phyloP scores from a whole-genome alignment of 2,888 invertebrate genomes.

The Eupithecia insigniata region DNA sequence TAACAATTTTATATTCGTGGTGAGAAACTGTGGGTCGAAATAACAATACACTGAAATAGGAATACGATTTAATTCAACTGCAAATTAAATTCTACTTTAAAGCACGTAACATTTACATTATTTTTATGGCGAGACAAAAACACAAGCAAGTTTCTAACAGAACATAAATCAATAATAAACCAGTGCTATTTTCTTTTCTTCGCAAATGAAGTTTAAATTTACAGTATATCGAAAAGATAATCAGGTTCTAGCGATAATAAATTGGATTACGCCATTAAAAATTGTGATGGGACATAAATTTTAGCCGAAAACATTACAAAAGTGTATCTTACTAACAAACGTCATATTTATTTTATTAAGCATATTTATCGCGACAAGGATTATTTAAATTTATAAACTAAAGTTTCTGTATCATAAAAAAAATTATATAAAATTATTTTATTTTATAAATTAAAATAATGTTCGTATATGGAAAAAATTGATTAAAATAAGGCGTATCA shows the following conservation, averaged over 20 bases:
- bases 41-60: no score
- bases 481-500: no score
- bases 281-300: slow-evolving; percentile 4
- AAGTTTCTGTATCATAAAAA: no score
- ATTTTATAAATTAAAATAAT: no score
- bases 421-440: no score
- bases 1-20: no score
- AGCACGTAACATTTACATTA: slow-evolving; percentile 2
- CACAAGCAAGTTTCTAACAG: slow-evolving; percentile 1
- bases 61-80: no score
- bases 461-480: no score
- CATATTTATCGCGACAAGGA: background rate
- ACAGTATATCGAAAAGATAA: slow-evolving; percentile 19
- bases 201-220: slow-evolving; percentile 14
- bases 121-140: background rate
- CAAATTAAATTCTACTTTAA: no score
- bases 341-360: no score
- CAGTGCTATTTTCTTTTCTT: slow-evolving; percentile 12
- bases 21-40: no score
- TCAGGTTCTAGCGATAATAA: slow-evolving; percentile 20
- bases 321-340: background rate
- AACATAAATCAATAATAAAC: slow-evolving; percentile 8
- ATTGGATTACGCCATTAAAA: slow-evolving; percentile 18
- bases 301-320: background rate
- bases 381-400: no score